phyloP scores from a whole-genome alignment of 2,888 invertebrate genomes.

The Synergus itoensis region DNA sequence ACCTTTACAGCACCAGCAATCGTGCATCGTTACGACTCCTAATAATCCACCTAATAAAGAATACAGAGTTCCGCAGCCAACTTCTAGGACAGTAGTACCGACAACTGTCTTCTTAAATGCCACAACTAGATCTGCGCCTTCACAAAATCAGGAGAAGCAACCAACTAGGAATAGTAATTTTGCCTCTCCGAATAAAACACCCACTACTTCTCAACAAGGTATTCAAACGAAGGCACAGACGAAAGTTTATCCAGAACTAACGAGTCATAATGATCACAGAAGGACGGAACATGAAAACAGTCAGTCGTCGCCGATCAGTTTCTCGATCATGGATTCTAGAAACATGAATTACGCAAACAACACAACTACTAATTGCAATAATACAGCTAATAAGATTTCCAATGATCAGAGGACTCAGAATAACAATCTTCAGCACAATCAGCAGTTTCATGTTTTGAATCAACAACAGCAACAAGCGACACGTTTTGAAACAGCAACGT shows the following conservation, averaged over 20 bases:
- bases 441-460: slow-evolving; percentile 70
- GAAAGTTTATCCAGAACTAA: slow-evolving; percentile 87
- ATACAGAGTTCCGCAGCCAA: slow-evolving; percentile 82
- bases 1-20: slow-evolving; percentile 81
- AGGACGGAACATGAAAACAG: slow-evolving; percentile 79
- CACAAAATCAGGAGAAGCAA: slow-evolving; percentile 74
- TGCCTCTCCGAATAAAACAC: slow-evolving; percentile 77
- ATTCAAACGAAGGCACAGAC: slow-evolving; percentile 89
- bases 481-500: slow-evolving; percentile 76
- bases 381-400: slow-evolving; percentile 62
- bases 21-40: slow-evolving; percentile 87
- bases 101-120: slow-evolving; percentile 74
- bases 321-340: slow-evolving; percentile 86
- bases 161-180: slow-evolving; percentile 79
- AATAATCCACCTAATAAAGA: slow-evolving; percentile 82
- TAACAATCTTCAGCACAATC: slow-evolving; percentile 68
- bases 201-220: slow-evolving; percentile 60
- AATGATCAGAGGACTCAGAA: slow-evolving; percentile 65
- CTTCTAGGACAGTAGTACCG: slow-evolving; percentile 76
- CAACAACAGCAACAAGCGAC: slow-evolving; percentile 60
- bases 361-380: slow-evolving; percentile 68
- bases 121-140: slow-evolving; percentile 65
- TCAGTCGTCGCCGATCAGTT: slow-evolving; percentile 88
- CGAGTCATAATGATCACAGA: slow-evolving; percentile 73
- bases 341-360: slow-evolving; percentile 82